phyloP scores from a whole-genome alignment of 2,888 invertebrate species.

The Caenorhabditis drosophilae region DNA sequence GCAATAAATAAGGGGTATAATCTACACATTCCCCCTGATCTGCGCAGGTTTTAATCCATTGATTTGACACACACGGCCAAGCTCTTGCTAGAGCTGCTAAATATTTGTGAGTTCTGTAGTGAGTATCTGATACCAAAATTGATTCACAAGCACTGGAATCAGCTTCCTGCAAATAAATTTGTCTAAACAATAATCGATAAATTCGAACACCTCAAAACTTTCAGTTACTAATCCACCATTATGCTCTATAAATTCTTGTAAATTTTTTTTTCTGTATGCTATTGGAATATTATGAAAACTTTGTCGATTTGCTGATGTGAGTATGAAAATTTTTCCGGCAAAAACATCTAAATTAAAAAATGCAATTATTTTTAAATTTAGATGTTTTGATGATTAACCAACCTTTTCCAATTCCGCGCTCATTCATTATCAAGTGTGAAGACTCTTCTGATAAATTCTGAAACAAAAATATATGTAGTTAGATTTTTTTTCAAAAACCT shows the following conservation, averaged over 20 bases:
- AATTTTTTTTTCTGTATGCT: slow-evolving; percentile 61
- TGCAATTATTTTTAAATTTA: no score
- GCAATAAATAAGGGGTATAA: slow-evolving; percentile 47
- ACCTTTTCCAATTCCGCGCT: slow-evolving; percentile 17
- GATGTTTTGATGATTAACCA: no score
- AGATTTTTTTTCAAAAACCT: no score
- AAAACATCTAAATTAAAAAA: slow-evolving; percentile 31
- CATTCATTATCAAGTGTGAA: slow-evolving; percentile 15
- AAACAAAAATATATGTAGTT: no score
- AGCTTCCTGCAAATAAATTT: slow-evolving; percentile 25
- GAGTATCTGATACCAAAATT: slow-evolving; percentile 75
- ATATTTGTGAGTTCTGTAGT: slow-evolving; percentile 80
- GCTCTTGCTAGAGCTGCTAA: slow-evolving; percentile 78
- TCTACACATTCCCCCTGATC: slow-evolving; percentile 46
- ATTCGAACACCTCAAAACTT: slow-evolving; percentile 23
- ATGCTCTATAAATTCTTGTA: slow-evolving; percentile 51
- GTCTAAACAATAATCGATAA: no score
- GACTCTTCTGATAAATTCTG: no score
- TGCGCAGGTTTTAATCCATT: slow-evolving; percentile 79
- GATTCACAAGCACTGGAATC: slow-evolving; percentile 22
- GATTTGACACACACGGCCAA: slow-evolving; percentile 77
- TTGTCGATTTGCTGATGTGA: slow-evolving; percentile 64
- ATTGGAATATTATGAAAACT: not conserved
- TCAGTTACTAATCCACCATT: slow-evolving; percentile 63
- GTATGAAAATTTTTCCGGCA: slow-evolving; percentile 55